Evolutionary conservation across 2,888 invertebrate species (phyloP).

Genomic region (Rotaria magnacalcarata): DNA sequence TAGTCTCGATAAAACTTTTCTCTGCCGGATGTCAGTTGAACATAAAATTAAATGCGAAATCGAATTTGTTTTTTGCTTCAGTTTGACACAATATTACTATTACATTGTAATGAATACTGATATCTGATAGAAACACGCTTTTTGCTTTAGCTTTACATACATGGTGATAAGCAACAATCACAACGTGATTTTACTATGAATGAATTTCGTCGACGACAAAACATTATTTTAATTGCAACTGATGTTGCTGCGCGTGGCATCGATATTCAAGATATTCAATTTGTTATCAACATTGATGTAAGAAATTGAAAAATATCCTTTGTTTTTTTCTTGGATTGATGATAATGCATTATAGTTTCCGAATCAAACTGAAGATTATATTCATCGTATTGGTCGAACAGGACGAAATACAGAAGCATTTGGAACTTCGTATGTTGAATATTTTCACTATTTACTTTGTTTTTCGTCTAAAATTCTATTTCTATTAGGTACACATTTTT

Average conservation of each 20-base stretch:
- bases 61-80: too few species aligned
- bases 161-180: constrained; percentile 90
- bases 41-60: too few species aligned
- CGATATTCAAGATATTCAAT: constrained; percentile 96
- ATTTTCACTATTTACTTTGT: not conserved
- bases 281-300: constrained; percentile 85
- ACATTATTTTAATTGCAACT: constrained; percentile 83
- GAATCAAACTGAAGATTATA: constrained; percentile 92
- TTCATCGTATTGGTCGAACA: constrained; percentile 90
- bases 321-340: not conserved
- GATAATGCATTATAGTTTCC: constrained; percentile 66
- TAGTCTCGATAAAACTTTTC: too few species aligned
- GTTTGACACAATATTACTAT: too few species aligned
- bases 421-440: constrained; percentile 65
- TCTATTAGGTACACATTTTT: constrained; percentile 76
- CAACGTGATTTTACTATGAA: constrained; percentile 82
- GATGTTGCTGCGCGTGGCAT: constrained; percentile 86
- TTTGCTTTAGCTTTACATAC: constrained; percentile 66
- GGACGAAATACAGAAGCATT: constrained; percentile 85
- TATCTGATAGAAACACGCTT: not conserved
- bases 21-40: too few species aligned
- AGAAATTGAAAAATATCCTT: not conserved
- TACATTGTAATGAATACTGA: too few species aligned
- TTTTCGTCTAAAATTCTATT: not conserved
- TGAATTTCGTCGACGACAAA: constrained; percentile 77